Evolutionary conservation across 2,888 invertebrate species (phyloP).

Genomic region (Leucania comma): DNA sequence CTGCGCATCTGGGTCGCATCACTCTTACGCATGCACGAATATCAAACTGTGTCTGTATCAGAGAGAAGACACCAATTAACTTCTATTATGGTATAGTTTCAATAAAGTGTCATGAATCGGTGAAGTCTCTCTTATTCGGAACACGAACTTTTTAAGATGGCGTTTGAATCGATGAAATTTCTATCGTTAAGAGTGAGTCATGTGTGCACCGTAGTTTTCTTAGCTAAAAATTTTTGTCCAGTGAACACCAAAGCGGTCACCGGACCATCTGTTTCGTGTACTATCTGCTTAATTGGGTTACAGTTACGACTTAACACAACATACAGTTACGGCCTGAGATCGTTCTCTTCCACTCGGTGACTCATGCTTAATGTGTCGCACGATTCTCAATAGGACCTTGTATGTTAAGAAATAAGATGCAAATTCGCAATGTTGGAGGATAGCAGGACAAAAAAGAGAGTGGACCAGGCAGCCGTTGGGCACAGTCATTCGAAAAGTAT

Average conservation of each 20-base stretch:
- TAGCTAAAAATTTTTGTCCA: slow-evolving; percentile 21
- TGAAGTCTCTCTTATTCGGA: background rate
- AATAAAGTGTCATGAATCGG: background rate
- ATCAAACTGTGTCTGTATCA: slow-evolving; percentile 1
- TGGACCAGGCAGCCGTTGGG: slow-evolving; percentile 54
- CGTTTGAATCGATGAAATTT: background rate
- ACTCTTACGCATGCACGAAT: slow-evolving; percentile 13
- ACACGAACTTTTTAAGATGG: background rate
- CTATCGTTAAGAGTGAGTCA: background rate
- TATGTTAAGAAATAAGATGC: slow-evolving; percentile 24
- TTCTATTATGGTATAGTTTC: background rate
- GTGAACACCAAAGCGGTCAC: slow-evolving; percentile 55
- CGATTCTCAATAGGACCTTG: slow-evolving; percentile 31
- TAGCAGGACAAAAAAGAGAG: slow-evolving; percentile 60
- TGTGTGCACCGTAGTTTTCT: background rate
- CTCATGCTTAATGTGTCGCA: slow-evolving; percentile 26
- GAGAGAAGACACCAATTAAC: background rate
- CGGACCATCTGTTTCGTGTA: slow-evolving; percentile 63
- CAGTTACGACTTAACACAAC: slow-evolving; percentile 58
- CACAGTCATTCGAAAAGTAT: slow-evolving; percentile 70
- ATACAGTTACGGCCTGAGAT: slow-evolving; percentile 66
- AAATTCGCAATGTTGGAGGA: slow-evolving; percentile 27
- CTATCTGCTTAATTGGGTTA: slow-evolving; percentile 75
- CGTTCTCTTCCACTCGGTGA: slow-evolving; percentile 42
- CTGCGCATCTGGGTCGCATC: slow-evolving; percentile 46